These are phyloP conservation scores for Salvelinus alpinus DNA, from an alignment of 2,113 vertebrate genomes.

Conservation along the genomic window DNA sequence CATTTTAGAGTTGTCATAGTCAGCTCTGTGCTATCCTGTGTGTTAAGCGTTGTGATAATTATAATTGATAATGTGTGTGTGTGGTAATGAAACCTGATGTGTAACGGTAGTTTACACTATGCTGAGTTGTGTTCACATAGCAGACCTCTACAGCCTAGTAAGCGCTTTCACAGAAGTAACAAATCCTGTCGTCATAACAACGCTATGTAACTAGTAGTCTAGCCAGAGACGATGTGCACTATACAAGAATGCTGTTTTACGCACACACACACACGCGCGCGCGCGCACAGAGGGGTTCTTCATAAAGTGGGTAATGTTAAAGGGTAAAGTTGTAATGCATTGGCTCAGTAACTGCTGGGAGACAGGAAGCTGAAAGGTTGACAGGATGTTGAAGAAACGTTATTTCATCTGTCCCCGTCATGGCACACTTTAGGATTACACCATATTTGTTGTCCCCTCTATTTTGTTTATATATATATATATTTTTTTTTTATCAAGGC, in stretches of 20 bases:
- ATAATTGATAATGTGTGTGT: too few species aligned
- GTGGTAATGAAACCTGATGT: constrained; percentile 52
- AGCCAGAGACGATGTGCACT: constrained; percentile 53
- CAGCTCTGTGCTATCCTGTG: too few species aligned
- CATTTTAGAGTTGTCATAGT: too few species aligned
- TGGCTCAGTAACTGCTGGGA: constrained; percentile 72
- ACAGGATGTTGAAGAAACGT: constrained; percentile 75
- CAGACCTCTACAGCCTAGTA: constrained; percentile 23
- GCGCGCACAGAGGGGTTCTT: constrained; percentile 43
- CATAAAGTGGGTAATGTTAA: constrained; percentile 56
- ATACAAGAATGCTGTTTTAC: constrained; percentile 44
- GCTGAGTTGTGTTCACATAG: constrained; percentile 56
- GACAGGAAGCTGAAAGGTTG: constrained; percentile 74
- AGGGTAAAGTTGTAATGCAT: constrained; percentile 57
- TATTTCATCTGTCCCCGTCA: constrained; percentile 82
- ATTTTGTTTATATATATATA: constrained; percentile 36
- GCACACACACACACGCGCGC: constrained; percentile 24
- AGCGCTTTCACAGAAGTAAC: constrained; percentile 39
- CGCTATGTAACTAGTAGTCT: constrained; percentile 27
- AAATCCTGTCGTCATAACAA: constrained; percentile 55
- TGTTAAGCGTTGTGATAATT: too few species aligned
- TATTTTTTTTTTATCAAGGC: too few species aligned
- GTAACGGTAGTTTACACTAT: constrained; percentile 53
- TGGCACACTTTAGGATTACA: constrained; percentile 78
- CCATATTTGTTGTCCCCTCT: constrained; percentile 47